Percentiles rank a stretch among this genome's conserved stretches.
Conservation (phyloP, 2,113 vertebrate genomes). For the Columba janthina region DNA sequence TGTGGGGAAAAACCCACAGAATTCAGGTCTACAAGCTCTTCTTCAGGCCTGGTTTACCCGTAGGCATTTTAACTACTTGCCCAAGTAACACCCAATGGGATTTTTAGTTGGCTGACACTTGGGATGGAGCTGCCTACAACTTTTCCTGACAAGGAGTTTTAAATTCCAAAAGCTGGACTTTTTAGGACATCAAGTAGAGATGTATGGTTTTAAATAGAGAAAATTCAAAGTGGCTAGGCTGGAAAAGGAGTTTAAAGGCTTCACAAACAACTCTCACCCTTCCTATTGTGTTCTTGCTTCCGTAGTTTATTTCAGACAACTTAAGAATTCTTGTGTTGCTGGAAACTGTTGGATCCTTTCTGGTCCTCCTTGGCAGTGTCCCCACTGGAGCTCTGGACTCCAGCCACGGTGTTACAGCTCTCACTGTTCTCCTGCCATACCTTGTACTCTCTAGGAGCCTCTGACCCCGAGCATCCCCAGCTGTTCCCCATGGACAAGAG, state of each 20-base stretch:
- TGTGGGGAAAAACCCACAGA: accelerated
- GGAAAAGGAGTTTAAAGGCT: not conserved
- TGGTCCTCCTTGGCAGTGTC: not conserved
- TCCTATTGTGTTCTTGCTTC: not conserved
- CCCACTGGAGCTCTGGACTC: not conserved
- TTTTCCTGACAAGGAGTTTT: not conserved
- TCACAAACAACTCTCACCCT: not conserved
- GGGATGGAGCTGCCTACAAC: not conserved
- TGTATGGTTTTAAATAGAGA: not conserved
- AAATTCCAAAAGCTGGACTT: not conserved
- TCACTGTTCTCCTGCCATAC: accelerated
- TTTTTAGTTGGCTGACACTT: not conserved
- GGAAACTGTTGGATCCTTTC: not conserved
- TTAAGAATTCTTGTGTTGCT: not conserved
- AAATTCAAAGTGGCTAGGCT: not conserved
- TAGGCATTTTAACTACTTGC: not conserved
- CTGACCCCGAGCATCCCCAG: not conserved
- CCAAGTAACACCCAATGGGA: not conserved
- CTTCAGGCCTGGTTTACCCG: not conserved
- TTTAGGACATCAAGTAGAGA: not conserved
- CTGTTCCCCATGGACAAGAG: not conserved
- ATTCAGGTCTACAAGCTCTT: not conserved
- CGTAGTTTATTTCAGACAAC: not conserved
- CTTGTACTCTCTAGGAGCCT: not conserved
- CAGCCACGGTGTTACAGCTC: not conserved